These are phyloP conservation scores for Thalassarche chlororhynchos DNA, from an alignment of 2,113 vertebrate species.

Conservation along the genomic window DNA sequence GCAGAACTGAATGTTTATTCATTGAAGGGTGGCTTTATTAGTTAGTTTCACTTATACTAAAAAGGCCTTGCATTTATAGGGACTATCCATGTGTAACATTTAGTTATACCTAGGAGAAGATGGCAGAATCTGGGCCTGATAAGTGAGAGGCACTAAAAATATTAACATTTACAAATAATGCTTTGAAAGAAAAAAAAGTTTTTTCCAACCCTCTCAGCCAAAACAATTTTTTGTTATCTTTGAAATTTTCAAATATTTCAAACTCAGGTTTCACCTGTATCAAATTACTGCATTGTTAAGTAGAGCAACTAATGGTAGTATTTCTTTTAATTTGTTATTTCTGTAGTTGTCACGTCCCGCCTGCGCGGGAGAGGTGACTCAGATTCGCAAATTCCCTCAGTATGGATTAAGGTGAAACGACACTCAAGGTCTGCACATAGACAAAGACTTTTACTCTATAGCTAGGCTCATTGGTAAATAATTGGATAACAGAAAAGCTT, in stretches of 20 bases:
- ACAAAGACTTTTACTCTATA: too few relatives aligned
- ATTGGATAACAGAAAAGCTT: too few relatives aligned
- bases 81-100: not conserved
- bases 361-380: too few relatives aligned
- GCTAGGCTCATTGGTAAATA: too few relatives aligned
- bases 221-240: not conserved
- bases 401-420: too few relatives aligned
- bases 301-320: accelerated
- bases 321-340: not conserved
- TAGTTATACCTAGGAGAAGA: not conserved
- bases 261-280: not conserved
- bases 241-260: not conserved
- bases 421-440: too few relatives aligned
- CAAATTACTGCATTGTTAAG: not conserved
- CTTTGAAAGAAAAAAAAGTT: not conserved
- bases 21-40: not conserved
- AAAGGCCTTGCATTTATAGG: not conserved
- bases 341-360: not conserved
- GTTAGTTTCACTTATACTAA: not conserved
- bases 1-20: not conserved
- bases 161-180: not conserved
- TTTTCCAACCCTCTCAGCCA: accelerated
- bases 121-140: not conserved
- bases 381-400: too few relatives aligned
- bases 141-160: not conserved